phyloP scores from a whole-genome alignment of 2,888 invertebrate genomes.

The Teleogryllus oceanicus region DNA sequence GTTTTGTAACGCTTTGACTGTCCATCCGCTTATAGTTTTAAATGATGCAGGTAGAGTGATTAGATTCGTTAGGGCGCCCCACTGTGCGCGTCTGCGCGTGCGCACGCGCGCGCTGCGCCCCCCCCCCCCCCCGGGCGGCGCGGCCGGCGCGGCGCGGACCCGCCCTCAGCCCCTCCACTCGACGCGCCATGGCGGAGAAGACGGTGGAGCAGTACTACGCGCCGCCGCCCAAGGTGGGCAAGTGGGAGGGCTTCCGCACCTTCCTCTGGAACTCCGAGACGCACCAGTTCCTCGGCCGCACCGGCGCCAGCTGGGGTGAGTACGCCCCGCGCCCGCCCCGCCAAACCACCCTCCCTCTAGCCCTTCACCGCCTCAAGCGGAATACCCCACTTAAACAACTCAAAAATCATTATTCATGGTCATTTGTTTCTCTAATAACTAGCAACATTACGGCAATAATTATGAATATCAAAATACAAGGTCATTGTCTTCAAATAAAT shows the following conservation, averaged over 20 bases:
- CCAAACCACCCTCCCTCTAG: no score
- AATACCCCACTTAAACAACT: no score
- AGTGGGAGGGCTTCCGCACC: constrained; percentile 78
- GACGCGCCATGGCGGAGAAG: constrained; percentile 66
- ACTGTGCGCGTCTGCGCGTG: background rate
- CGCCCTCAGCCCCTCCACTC: background rate
- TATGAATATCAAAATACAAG: no score
- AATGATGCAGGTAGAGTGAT: no score
- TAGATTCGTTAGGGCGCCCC: background rate
- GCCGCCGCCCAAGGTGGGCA: constrained; percentile 74
- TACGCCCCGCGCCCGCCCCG: constrained; percentile 41
- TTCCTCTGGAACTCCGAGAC: constrained; percentile 93
- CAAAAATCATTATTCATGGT: no score
- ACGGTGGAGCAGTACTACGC: constrained; percentile 68
- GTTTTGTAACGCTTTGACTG: no score
- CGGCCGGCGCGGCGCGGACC: background rate
- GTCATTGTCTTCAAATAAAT: no score
- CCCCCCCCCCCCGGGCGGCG: background rate
- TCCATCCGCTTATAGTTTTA: no score
- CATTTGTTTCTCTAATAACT: no score
- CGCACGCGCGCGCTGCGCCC: background rate
- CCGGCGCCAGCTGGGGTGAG: constrained; percentile 94
- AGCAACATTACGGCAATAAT: no score
- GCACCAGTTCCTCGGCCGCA: constrained; percentile 85
- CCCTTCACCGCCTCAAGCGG: no score